Percentiles rank a stretch among this genome's conserved stretches.
Conservation (phyloP, 2,113 vertebrate genomes). For the Pionites leucogaster region DNA sequence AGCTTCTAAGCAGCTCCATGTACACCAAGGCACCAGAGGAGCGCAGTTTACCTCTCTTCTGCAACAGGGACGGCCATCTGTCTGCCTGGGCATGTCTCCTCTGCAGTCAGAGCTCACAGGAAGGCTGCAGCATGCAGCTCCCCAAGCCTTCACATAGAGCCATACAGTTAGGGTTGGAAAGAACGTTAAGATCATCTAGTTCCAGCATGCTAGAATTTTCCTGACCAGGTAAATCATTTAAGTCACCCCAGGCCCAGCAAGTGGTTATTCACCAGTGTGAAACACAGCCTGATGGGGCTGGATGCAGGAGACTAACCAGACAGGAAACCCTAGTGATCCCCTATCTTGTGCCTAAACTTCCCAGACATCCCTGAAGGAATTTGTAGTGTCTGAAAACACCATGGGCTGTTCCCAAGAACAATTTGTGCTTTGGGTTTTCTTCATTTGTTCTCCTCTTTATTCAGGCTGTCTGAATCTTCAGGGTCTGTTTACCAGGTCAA, state of each 20-base stretch:
- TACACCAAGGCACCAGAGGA: not conserved
- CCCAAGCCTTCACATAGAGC: not conserved
- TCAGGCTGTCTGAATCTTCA: not conserved
- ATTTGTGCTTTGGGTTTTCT: not conserved
- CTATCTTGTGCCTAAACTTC: not conserved
- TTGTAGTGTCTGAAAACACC: not conserved
- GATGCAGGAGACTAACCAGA: not conserved
- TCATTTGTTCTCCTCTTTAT: not conserved
- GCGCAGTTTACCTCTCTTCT: not conserved
- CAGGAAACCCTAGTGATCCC: not conserved
- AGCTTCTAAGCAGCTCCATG: not conserved
- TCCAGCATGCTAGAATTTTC: not conserved
- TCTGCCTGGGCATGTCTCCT: not conserved
- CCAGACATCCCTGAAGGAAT: not conserved
- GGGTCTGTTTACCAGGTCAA: not conserved
- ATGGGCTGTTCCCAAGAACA: not conserved
- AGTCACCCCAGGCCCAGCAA: not conserved
- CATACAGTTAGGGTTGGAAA: not conserved
- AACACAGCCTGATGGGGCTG: not conserved
- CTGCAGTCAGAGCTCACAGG: not conserved
- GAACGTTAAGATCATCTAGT: not conserved
- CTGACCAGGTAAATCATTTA: not conserved
- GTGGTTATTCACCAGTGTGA: not conserved
- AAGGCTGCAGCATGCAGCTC: not conserved
- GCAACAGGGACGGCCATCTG: not conserved